A percentile compares a stretch with the other conserved stretches of the same genome.
Conservation (phyloP, 2,113 vertebrate species). For the Leuciscus idus region DNA sequence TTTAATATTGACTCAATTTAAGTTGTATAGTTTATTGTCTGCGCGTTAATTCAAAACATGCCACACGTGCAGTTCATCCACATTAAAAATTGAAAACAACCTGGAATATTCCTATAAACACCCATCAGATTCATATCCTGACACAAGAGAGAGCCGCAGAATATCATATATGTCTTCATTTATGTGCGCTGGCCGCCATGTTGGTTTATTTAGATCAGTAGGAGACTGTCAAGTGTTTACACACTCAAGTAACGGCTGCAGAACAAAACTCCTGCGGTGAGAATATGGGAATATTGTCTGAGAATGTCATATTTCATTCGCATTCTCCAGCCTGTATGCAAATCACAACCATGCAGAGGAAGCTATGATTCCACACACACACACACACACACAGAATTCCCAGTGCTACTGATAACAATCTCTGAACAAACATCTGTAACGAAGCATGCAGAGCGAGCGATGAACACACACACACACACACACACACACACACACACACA, state of each 20-base stretch:
- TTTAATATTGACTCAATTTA: too few species aligned
- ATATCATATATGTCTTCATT: background rate
- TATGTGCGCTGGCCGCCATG: background rate
- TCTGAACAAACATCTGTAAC: conserved; percentile 51
- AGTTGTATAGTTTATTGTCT: background rate
- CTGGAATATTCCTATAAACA: background rate
- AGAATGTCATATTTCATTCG: background rate
- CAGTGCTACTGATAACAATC: conserved; percentile 48
- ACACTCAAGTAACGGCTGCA: background rate
- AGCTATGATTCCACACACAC: conserved; percentile 49
- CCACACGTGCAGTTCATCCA: too few species aligned
- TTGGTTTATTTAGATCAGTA: background rate
- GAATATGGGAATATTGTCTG: background rate
- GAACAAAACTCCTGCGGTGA: background rate
- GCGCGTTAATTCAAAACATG: background rate
- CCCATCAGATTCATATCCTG: background rate
- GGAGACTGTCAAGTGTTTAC: background rate
- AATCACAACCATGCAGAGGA: conserved; percentile 48
- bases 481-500: conserved; percentile 53
- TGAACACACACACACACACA: conserved; percentile 19
- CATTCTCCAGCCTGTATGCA: background rate
- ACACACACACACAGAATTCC: conserved; percentile 40
- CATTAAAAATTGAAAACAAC: background rate
- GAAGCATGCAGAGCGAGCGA: conserved; percentile 21
- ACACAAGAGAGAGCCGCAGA: background rate